Evolutionary conservation across 2,888 invertebrate species (phyloP).

Genomic region (Julus scanicus): DNA sequence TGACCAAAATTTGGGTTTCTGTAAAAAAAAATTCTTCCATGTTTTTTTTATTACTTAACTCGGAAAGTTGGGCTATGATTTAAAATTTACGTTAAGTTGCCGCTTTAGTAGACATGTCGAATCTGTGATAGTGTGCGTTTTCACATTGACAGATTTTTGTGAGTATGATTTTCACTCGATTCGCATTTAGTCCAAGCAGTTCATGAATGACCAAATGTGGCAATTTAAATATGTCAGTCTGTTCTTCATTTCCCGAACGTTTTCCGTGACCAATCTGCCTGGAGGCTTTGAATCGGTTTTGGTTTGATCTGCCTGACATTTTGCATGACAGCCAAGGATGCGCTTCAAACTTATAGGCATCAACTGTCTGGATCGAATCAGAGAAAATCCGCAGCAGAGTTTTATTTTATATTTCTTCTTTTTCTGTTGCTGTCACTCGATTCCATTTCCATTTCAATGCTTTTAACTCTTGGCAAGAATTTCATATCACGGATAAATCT

Average conservation of each 20-base stretch:
- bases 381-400: neutral
- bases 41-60: too few relatives aligned
- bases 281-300: neutral
- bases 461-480: neutral
- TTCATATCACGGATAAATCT: neutral
- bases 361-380: neutral
- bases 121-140: too few relatives aligned
- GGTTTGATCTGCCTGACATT: neutral
- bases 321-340: conserved; percentile 21
- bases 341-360: neutral
- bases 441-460: conserved; percentile 1
- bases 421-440: neutral
- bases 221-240: neutral
- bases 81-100: too few relatives aligned
- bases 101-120: too few relatives aligned
- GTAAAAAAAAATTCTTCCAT: too few relatives aligned
- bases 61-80: too few relatives aligned
- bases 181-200: neutral
- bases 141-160: too few relatives aligned
- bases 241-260: neutral
- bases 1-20: too few relatives aligned
- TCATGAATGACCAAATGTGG: conserved; percentile 11
- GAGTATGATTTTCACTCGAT: too few relatives aligned
- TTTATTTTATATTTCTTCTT: neutral
- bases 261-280: neutral